These are phyloP conservation scores for Cecropterus lyciades DNA, from an alignment of 1,140 invertebrate species.

Conservation along the genomic window DNA sequence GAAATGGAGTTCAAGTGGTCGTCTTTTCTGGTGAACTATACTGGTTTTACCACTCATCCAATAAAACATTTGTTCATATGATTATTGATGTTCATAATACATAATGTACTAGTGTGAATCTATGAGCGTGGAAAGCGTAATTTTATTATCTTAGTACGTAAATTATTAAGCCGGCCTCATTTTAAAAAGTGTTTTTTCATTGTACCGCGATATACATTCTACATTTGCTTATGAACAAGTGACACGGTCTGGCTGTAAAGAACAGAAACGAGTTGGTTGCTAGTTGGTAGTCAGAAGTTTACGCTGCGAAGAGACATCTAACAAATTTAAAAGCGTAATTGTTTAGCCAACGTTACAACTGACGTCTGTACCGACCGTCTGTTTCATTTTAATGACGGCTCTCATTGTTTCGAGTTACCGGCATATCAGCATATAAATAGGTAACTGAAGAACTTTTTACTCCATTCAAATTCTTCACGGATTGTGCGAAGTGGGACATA, in stretches of 20 bases:
- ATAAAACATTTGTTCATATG: too few species aligned
- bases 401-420: constrained; percentile 27
- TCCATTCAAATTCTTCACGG: constrained; percentile 24
- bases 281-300: neutral
- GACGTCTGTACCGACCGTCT: constrained; percentile 14
- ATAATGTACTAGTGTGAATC: too few species aligned
- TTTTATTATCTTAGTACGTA: too few species aligned
- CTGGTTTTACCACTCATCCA: too few species aligned
- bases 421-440: constrained; percentile 28
- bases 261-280: neutral
- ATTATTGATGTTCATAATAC: too few species aligned
- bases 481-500: constrained; percentile 30
- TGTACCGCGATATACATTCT: neutral
- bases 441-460: constrained; percentile 27
- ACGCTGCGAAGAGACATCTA: neutral
- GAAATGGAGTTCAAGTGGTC: too few species aligned
- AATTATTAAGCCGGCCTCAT: neutral
- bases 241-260: constrained; percentile 2
- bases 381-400: constrained; percentile 25
- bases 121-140: too few species aligned
- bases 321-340: constrained; percentile 22
- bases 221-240: constrained; percentile 1
- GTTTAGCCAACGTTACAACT: constrained; percentile 14
- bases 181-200: neutral
- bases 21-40: too few species aligned